Conservation (phyloP, 2,113 vertebrate species). For the Cettia cetti region DNA sequence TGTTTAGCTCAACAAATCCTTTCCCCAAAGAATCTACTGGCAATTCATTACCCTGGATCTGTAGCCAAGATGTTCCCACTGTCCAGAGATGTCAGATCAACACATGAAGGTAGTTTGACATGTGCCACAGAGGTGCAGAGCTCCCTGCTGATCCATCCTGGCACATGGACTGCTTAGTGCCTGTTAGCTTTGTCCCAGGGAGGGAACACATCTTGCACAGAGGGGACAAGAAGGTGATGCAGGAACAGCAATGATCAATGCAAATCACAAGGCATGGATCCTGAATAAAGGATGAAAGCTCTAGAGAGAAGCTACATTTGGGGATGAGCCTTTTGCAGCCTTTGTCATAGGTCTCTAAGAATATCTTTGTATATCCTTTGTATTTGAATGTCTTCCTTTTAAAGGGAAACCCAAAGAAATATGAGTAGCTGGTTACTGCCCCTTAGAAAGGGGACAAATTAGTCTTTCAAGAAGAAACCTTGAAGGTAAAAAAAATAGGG, state of each 20-base stretch:
- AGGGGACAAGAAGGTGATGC: background rate
- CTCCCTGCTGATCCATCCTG: background rate
- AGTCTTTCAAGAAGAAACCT: background rate
- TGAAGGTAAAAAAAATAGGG: background rate
- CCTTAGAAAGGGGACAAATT: background rate
- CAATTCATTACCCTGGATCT: background rate
- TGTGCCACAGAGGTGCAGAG: background rate
- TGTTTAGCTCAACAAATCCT: background rate
- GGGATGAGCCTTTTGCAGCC: background rate
- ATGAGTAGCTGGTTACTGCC: background rate
- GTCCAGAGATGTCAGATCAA: background rate
- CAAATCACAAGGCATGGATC: background rate
- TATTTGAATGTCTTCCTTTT: background rate
- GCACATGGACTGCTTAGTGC: rapidly evolving
- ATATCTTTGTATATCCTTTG: background rate
- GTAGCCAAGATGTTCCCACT: background rate
- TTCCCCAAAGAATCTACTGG: background rate
- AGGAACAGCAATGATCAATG: background rate
- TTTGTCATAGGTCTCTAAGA: background rate
- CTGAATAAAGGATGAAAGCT: background rate
- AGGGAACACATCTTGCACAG: background rate
- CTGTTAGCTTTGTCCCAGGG: background rate
- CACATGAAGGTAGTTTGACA: background rate
- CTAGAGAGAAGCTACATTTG: background rate
- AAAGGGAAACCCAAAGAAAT: background rate